These are phyloP conservation scores for Acanthosepion pharaonis DNA, from an alignment of 2,888 invertebrate species.

Conservation along the genomic window DNA sequence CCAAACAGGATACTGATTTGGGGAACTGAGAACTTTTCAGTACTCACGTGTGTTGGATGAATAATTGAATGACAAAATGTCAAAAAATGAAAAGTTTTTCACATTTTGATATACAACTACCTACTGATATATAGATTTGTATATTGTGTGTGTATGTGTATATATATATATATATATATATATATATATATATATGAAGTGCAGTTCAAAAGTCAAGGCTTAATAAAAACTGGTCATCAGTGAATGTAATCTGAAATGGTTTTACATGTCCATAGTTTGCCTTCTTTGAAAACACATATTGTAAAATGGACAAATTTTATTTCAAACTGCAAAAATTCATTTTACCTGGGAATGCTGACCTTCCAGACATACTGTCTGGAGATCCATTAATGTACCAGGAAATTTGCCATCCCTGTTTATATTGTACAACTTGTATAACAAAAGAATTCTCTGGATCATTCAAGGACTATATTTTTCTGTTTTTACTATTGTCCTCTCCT, in stretches of 20 bases:
- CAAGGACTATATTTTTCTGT: background rate
- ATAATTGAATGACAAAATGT: too few species aligned
- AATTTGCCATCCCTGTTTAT: background rate
- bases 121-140: too few species aligned
- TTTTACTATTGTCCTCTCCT: background rate
- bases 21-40: too few species aligned
- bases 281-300: background rate
- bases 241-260: background rate
- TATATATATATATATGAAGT: too few species aligned
- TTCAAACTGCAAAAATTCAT: background rate
- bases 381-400: background rate
- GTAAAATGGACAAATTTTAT: background rate
- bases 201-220: too few species aligned
- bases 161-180: too few species aligned
- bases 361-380: background rate
- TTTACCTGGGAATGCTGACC: background rate
- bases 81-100: too few species aligned
- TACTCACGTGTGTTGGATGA: too few species aligned
- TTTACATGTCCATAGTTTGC: background rate
- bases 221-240: too few species aligned
- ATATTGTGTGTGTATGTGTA: too few species aligned
- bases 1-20: too few species aligned
- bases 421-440: background rate
- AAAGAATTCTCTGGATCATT: background rate
- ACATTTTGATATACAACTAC: too few species aligned